Evolutionary conservation across 2,113 vertebrate species (phyloP).

Genomic region (Nesoenas mayeri): DNA sequence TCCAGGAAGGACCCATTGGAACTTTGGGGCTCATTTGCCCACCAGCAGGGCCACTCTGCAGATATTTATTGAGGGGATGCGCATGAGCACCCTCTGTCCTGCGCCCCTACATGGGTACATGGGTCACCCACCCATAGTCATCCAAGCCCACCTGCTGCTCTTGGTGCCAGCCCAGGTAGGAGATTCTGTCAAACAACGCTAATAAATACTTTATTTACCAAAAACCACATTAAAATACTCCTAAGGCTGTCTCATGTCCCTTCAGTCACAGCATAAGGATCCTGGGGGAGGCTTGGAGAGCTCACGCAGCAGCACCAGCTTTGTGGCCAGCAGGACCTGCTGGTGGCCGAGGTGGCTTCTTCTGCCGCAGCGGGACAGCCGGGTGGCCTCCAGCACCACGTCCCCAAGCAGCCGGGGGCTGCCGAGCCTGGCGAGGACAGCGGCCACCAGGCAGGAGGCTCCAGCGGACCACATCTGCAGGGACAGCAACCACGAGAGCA

Average conservation of each 20-base stretch:
- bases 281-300: neutral
- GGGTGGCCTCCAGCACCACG: neutral
- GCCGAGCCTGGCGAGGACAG: neutral
- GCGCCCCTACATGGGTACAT: rapidly evolving
- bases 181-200: rapidly evolving
- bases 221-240: neutral
- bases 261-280: rapidly evolving
- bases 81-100: neutral
- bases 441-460: neutral
- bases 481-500: neutral
- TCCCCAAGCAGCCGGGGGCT: neutral
- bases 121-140: rapidly evolving
- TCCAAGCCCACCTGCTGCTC: neutral
- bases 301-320: constrained; percentile 26
- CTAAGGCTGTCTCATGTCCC: neutral
- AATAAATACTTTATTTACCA: constrained; percentile 26
- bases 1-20: no score
- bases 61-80: rapidly evolving
- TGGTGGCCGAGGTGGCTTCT: neutral
- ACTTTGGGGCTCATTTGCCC: rapidly evolving
- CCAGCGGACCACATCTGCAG: neutral
- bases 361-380: neutral
- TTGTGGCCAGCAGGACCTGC: neutral
- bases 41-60: rapidly evolving
- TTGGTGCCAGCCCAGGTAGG: neutral